Percentiles rank a stretch among this genome's conserved stretches.
Conservation (phyloP, 1,140 invertebrate species). For the Lepidurus arcticus region DNA sequence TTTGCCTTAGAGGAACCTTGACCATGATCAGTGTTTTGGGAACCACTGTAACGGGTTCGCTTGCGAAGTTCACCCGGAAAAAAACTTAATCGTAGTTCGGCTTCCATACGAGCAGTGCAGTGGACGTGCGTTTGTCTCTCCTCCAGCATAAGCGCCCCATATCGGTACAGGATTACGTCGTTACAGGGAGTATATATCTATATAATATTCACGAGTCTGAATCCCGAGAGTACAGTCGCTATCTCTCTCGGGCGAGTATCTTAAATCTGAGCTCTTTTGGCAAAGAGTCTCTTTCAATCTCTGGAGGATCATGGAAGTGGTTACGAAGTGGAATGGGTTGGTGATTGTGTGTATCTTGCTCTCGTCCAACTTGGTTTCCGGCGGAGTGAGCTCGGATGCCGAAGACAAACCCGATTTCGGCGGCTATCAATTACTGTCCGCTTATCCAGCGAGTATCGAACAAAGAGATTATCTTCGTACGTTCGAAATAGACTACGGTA, state of each 20-base stretch:
- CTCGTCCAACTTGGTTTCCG: background rate
- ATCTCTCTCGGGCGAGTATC: background rate
- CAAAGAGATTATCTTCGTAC: background rate
- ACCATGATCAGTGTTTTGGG: background rate
- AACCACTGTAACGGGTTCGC: background rate
- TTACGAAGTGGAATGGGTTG: background rate
- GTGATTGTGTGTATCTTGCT: background rate
- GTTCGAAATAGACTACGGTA: background rate
- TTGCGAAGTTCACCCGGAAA: background rate
- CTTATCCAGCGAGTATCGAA: background rate
- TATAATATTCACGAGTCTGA: too few relatives aligned
- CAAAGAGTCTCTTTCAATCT: background rate
- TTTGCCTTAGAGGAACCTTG: background rate
- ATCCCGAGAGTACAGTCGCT: background rate
- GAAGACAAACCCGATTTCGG: background rate
- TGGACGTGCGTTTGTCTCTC: too few relatives aligned
- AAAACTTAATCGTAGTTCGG: background rate
- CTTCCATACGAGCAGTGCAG: too few relatives aligned
- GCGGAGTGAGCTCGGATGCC: background rate
- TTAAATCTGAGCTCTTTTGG: background rate
- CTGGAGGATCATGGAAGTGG: background rate
- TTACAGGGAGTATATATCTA: too few relatives aligned
- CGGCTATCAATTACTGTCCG: background rate
- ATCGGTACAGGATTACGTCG: too few relatives aligned
- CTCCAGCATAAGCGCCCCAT: too few relatives aligned